These are phyloP conservation scores for Pipa parva DNA, from an alignment of 2,113 vertebrate species.

Conservation along the genomic window DNA sequence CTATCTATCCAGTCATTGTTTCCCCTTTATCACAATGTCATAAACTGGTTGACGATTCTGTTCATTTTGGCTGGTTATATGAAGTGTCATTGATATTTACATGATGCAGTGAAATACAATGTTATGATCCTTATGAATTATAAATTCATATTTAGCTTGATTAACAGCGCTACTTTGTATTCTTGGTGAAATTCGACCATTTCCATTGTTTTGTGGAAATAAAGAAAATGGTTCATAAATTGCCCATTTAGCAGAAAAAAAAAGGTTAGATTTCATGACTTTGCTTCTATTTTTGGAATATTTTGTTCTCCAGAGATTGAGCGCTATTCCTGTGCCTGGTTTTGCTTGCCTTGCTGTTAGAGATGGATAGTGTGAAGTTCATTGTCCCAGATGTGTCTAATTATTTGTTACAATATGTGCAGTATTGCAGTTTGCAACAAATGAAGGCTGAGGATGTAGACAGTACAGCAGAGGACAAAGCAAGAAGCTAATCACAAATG, in stretches of 20 bases:
- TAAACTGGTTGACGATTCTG: no score
- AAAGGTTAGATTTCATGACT: slow-evolving; percentile 29
- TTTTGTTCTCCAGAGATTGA: slow-evolving; percentile 36
- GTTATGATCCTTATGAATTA: no score
- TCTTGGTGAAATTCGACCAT: not conserved
- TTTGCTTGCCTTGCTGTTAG: slow-evolving; percentile 37
- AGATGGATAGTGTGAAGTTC: slow-evolving; percentile 32
- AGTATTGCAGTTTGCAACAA: slow-evolving; percentile 2
- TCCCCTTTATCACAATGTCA: no score
- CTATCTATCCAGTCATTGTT: no score
- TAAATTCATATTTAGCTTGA: not conserved
- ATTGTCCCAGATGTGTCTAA: slow-evolving; percentile 39
- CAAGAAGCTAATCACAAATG: not conserved
- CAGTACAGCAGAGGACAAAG: slow-evolving; percentile 3
- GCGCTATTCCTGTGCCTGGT: slow-evolving; percentile 28
- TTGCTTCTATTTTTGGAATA: slow-evolving; percentile 36
- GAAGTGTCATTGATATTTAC: no score
- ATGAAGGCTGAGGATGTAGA: slow-evolving; percentile 8
- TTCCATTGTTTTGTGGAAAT: slow-evolving; percentile 15
- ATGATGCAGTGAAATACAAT: no score
- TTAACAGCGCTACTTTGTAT: slow-evolving; percentile 9
- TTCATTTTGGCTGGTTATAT: no score
- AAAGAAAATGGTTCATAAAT: slow-evolving; percentile 24
- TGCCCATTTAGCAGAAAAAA: slow-evolving; percentile 40
- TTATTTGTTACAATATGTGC: slow-evolving; percentile 26